phyloP scores from a whole-genome alignment of 1,140 invertebrate genomes.

The Ctenoplectra terminalis region DNA sequence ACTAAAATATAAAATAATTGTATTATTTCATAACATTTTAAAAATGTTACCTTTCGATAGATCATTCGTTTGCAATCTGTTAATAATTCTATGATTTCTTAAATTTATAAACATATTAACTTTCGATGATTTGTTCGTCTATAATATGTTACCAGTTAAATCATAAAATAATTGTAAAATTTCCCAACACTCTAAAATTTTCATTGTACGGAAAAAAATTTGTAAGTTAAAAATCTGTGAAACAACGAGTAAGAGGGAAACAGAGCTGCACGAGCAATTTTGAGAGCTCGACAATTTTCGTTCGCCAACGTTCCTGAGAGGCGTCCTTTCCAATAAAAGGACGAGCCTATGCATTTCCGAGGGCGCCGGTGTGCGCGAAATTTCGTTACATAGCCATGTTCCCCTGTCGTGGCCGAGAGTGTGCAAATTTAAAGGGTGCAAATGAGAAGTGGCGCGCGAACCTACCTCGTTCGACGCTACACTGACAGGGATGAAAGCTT shows the following conservation, averaged over 20 bases:
- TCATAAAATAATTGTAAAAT: too few species aligned
- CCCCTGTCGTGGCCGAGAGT: neutral
- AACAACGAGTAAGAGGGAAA: neutral
- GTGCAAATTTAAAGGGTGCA: constrained; percentile 32
- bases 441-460: constrained; percentile 16
- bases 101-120: too few species aligned
- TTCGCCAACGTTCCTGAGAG: neutral
- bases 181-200: too few species aligned
- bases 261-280: neutral
- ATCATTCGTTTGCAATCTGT: too few species aligned
- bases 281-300: neutral
- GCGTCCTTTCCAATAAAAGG: neutral
- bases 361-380: neutral
- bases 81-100: too few species aligned
- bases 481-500: neutral
- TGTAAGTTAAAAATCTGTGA: too few species aligned
- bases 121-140: too few species aligned
- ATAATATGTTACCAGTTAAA: too few species aligned
- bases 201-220: too few species aligned
- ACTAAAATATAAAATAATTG: too few species aligned
- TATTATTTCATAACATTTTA: too few species aligned
- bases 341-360: neutral
- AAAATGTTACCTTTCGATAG: too few species aligned
- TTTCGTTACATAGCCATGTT: constrained; percentile 21
- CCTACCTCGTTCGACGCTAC: neutral